Percentiles rank a stretch among this genome's conserved stretches.
These are phyloP conservation scores for Glossophaga mutica DNA, from an alignment of 2,797 vertebrate species.

Conservation along the genomic window DNA sequence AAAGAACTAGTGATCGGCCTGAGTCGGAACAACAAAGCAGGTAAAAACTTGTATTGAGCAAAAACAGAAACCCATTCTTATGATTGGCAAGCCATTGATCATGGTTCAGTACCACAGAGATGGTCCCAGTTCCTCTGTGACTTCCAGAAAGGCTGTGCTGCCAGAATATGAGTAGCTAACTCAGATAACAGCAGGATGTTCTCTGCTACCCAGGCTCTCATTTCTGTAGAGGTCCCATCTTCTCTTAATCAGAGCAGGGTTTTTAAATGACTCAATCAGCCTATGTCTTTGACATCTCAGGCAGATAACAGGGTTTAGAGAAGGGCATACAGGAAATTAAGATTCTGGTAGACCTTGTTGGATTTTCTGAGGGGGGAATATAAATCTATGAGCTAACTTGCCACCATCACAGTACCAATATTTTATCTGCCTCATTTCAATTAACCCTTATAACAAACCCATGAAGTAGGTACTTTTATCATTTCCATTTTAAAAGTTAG, in stretches of 20 bases:
- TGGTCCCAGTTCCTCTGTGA: not conserved
- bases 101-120: not conserved
- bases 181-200: conserved; percentile 30
- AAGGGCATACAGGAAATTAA: conserved; percentile 3
- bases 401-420: not conserved
- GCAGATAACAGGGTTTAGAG: not conserved
- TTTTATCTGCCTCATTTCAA: not conserved
- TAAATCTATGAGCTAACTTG: not conserved
- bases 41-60: not conserved
- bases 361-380: not conserved
- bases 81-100: conserved; percentile 20
- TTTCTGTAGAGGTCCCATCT: not conserved
- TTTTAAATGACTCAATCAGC: not conserved
- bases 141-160: not conserved
- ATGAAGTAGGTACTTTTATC: not conserved
- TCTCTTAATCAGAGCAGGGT: not conserved
- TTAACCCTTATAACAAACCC: not conserved
- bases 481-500: not conserved
- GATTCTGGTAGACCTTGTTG: not conserved
- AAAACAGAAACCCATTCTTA: conserved; percentile 47
- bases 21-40: not conserved
- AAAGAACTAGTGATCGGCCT: conserved; percentile 10
- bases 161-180: conserved; percentile 38
- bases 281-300: not conserved
- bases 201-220: not conserved